These are phyloP conservation scores for Myathropa florea DNA, from an alignment of 2,888 invertebrate species.

Conservation along the genomic window DNA sequence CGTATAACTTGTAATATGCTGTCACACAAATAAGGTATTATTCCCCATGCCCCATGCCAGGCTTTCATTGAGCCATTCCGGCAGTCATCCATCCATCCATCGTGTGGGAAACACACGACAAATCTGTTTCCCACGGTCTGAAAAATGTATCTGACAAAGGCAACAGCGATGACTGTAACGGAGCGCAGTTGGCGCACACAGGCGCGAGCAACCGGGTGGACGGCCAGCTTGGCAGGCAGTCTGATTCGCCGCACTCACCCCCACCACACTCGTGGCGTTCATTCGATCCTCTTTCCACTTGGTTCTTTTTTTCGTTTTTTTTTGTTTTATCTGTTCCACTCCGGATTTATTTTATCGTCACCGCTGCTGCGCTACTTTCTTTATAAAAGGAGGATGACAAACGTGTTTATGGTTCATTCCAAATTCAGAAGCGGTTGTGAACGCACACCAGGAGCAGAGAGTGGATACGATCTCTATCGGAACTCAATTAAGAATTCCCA, in stretches of 20 bases:
- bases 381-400: slow-evolving; percentile 79
- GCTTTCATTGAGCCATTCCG: slow-evolving; percentile 58
- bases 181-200: slow-evolving; percentile 63
- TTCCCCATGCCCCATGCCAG: slow-evolving; percentile 64
- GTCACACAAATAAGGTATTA: slow-evolving; percentile 63
- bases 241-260: slow-evolving; percentile 1
- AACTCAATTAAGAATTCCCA: slow-evolving; percentile 54
- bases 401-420: slow-evolving; percentile 80
- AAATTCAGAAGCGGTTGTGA: slow-evolving; percentile 75
- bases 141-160: slow-evolving; percentile 71
- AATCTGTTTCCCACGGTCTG: slow-evolving; percentile 74
- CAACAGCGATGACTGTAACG: slow-evolving; percentile 59
- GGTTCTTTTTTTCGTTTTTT: slow-evolving; percentile 7
- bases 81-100: slow-evolving; percentile 74
- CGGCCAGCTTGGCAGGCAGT: slow-evolving; percentile 37
- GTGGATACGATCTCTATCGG: slow-evolving; percentile 70
- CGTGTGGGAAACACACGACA: slow-evolving; percentile 79
- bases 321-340: slow-evolving; percentile 45
- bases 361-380: slow-evolving; percentile 61
- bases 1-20: slow-evolving; percentile 61
- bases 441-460: slow-evolving; percentile 60
- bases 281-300: slow-evolving; percentile 4
- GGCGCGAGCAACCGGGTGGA: slow-evolving; percentile 31
- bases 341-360: slow-evolving; percentile 58
- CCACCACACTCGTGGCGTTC: not conserved